phyloP scores from a whole-genome alignment of 2,888 invertebrate genomes.

The Horisme vitalbata region DNA sequence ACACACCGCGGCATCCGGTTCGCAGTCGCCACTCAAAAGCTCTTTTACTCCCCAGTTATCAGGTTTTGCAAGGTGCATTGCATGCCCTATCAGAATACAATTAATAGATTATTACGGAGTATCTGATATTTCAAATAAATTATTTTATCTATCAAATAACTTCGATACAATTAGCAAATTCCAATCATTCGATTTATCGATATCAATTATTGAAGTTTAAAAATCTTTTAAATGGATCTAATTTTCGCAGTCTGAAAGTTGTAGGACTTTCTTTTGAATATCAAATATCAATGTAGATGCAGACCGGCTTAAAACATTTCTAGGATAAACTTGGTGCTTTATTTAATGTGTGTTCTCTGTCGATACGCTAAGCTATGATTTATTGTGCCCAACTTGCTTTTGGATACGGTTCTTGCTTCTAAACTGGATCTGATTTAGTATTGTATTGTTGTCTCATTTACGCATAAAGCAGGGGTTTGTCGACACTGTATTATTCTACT shows the following conservation, averaged over 20 bases:
- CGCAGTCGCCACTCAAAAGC: no score
- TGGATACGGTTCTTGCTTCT: conserved; percentile 52
- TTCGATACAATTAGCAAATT: conserved; percentile 21
- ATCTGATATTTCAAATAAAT: conserved; percentile 7
- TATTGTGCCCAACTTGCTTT: conserved; percentile 55
- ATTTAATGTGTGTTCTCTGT: conserved; percentile 57
- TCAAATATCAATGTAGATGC: neutral
- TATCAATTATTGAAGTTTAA: conserved; percentile 4
- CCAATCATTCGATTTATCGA: conserved; percentile 16
- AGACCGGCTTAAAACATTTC: conserved; percentile 17
- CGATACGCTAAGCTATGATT: conserved; percentile 53
- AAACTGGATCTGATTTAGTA: conserved; percentile 59
- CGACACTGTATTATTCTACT: no score
- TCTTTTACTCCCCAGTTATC: no score
- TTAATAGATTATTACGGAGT: conserved; percentile 5
- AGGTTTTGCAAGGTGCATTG: neutral
- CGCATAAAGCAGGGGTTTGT: neutral
- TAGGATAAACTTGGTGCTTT: conserved; percentile 31
- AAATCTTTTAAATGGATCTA: neutral
- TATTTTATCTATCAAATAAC: conserved; percentile 18
- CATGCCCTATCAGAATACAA: conserved; percentile 5
- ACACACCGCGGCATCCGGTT: no score
- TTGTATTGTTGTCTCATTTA: conserved; percentile 41
- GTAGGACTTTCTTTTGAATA: no score
- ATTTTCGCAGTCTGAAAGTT: no score